Evolutionary conservation across 2,113 vertebrate species (phyloP).

Genomic region (Nanorana parkeri): DNA sequence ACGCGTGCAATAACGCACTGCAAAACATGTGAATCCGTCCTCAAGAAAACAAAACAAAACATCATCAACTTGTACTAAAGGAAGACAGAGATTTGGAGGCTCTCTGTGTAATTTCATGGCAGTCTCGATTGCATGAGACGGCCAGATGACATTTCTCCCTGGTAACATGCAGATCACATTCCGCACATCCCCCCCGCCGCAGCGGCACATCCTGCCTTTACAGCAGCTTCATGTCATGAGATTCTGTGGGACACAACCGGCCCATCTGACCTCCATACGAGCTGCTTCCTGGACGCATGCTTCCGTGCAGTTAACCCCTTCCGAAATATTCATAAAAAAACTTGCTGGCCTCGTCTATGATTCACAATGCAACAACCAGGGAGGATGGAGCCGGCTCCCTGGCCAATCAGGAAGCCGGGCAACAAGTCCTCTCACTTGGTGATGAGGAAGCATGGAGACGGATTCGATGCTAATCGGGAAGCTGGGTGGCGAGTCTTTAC

Average conservation of each 20-base stretch:
- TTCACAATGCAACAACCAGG: too few relatives aligned
- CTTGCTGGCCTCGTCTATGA: too few relatives aligned
- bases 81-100: too few relatives aligned
- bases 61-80: background rate
- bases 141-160: background rate
- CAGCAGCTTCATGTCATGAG: slow-evolving; percentile 49
- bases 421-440: too few relatives aligned
- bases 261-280: slow-evolving; percentile 7
- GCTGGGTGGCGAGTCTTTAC: too few relatives aligned
- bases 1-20: background rate
- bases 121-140: too few relatives aligned
- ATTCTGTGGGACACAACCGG: slow-evolving; percentile 22
- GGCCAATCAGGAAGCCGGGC: too few relatives aligned
- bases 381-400: too few relatives aligned
- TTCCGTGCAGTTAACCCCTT: slow-evolving; percentile 1
- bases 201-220: slow-evolving; percentile 64
- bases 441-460: too few relatives aligned
- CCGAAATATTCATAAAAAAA: too few relatives aligned
- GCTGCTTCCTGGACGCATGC: slow-evolving; percentile 1
- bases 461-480: too few relatives aligned
- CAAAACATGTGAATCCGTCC: background rate
- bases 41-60: background rate
- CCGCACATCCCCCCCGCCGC: slow-evolving; percentile 58
- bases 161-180: slow-evolving; percentile 41
- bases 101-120: too few relatives aligned